Conservation (phyloP, 2,113 vertebrate species). For the Tapirus terrestris region DNA sequence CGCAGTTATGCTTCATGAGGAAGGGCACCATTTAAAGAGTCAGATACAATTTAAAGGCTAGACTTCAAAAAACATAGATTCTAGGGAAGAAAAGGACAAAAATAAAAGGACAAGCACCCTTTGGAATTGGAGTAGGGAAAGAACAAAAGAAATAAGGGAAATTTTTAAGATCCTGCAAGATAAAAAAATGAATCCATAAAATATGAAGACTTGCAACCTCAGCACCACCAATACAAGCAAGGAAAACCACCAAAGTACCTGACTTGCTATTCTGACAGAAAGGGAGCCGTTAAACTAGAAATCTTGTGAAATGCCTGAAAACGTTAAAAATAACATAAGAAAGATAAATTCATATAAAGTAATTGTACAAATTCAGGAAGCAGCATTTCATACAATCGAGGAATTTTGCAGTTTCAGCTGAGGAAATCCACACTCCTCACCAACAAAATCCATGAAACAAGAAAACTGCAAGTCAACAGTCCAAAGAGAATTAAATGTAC, state of each 20-base stretch:
- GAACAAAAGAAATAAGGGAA: neutral
- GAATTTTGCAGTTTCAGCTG: neutral
- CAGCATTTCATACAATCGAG: neutral
- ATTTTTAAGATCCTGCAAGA: neutral
- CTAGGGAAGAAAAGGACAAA: neutral
- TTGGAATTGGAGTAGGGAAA: neutral
- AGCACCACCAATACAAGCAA: neutral
- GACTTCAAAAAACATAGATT: neutral
- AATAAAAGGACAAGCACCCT: neutral
- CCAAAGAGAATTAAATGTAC: neutral
- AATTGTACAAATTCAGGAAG: conserved; percentile 23
- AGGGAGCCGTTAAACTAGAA: neutral
- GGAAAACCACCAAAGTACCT: neutral
- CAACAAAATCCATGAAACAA: neutral
- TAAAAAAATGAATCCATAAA: neutral
- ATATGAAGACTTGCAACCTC: neutral
- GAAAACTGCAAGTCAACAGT: neutral
- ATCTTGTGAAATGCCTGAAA: neutral
- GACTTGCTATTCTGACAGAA: neutral
- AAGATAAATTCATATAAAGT: neutral
- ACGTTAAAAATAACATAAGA: neutral
- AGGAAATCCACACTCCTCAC: neutral
- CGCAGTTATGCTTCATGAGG: neutral
- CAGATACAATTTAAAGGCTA: neutral
- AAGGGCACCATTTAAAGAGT: neutral